phyloP scores from a whole-genome alignment of 2,888 invertebrate species.

The Anaspis maculata region DNA sequence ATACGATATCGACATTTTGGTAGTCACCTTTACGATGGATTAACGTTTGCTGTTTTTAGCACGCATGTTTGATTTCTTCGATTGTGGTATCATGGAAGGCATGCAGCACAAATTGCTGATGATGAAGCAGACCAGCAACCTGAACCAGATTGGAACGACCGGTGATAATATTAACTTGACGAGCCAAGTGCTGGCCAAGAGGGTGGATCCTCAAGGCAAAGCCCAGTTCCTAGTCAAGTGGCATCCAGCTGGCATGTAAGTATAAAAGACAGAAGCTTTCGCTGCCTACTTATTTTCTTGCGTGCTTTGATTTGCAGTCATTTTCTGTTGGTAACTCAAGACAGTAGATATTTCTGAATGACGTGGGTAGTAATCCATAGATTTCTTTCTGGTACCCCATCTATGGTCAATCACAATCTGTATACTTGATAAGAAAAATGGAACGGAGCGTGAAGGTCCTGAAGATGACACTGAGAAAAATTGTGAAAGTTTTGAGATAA shows the following conservation, averaged over 20 bases:
- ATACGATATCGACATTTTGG: neutral
- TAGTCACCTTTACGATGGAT: neutral
- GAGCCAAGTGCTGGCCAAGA: conserved; percentile 59
- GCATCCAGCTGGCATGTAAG: conserved; percentile 83
- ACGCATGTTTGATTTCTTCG: conserved; percentile 90
- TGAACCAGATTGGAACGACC: conserved; percentile 52
- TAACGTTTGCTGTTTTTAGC: conserved; percentile 50
- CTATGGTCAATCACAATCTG: too few species aligned
- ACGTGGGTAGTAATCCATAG: too few species aligned
- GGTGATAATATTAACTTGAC: conserved; percentile 63
- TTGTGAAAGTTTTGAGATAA: too few species aligned
- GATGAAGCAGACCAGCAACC: conserved; percentile 51
- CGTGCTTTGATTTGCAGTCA: neutral
- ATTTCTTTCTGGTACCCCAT: too few species aligned
- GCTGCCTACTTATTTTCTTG: neutral
- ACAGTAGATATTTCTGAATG: neutral
- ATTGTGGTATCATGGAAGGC: conserved; percentile 86
- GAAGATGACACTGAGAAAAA: too few species aligned
- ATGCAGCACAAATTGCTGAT: conserved; percentile 70
- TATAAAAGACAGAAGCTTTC: too few species aligned
- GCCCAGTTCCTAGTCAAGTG: conserved; percentile 66
- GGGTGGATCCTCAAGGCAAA: conserved; percentile 56
- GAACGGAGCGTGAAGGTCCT: too few species aligned
- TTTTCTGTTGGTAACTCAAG: neutral
- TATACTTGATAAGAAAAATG: too few species aligned